A percentile compares a stretch with the other conserved stretches of the same genome.
phyloP scores from a whole-genome alignment of 2,797 vertebrate genomes.

The Cynodonichthys magdalenae region DNA sequence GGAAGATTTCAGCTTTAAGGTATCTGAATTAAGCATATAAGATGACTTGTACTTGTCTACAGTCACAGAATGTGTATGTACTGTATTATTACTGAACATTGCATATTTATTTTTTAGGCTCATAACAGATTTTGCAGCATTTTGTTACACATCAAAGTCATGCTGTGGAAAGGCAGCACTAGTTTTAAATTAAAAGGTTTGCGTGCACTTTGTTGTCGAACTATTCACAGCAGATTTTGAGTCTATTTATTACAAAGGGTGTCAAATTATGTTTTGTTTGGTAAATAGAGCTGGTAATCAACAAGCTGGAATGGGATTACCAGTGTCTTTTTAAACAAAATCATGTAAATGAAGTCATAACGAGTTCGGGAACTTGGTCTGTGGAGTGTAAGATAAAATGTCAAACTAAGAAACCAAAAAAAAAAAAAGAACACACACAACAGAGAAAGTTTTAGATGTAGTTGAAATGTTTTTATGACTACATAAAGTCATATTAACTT shows the following conservation, averaged over 20 bases:
- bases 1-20: conserved; percentile 11
- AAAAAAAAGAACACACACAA: background rate
- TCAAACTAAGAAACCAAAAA: conserved; percentile 13
- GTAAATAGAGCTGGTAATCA: conserved; percentile 22
- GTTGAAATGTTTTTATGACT: background rate
- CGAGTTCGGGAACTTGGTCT: background rate
- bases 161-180: conserved; percentile 18
- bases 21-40: conserved; percentile 15
- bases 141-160: conserved; percentile 39
- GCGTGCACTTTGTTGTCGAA: conserved; percentile 49
- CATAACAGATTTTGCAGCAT: conserved; percentile 27
- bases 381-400: background rate
- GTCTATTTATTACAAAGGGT: conserved; percentile 16
- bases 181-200: conserved; percentile 36
- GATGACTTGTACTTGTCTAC: conserved; percentile 9
- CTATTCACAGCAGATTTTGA: conserved; percentile 38
- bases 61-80: background rate
- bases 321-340: background rate
- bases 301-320: conserved; percentile 10
- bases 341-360: background rate
- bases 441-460: conserved; percentile 12
- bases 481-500: conserved; percentile 29
- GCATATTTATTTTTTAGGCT: conserved; percentile 49
- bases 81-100: conserved; percentile 14
- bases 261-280: conserved; percentile 12